Conservation (phyloP, 2,113 vertebrate genomes). For the Stigmatopora nigra region DNA sequence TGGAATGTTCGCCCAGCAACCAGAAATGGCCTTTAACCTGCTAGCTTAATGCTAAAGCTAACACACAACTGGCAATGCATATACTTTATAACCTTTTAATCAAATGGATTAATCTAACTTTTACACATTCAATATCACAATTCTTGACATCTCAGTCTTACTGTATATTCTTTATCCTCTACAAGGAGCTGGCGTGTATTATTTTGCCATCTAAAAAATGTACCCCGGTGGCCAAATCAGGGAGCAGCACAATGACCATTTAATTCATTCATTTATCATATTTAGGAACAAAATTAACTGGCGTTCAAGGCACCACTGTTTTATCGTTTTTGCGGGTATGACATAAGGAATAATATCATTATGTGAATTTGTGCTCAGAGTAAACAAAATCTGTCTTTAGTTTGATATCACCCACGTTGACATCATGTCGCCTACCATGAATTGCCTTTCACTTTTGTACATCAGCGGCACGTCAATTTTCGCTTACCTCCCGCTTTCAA, state of each 20-base stretch:
- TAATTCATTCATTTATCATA: background rate
- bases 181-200: background rate
- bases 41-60: too few species aligned
- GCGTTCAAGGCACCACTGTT: background rate
- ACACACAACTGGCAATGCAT: too few species aligned
- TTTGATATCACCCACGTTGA: conserved; percentile 15
- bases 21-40: too few species aligned
- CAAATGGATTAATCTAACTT: too few species aligned
- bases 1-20: too few species aligned
- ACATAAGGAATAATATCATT: conserved; percentile 4
- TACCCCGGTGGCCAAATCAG: background rate
- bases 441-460: conserved; percentile 38
- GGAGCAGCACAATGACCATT: background rate
- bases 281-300: background rate
- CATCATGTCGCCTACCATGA: conserved; percentile 44
- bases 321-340: background rate
- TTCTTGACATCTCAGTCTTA: background rate
- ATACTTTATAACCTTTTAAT: too few species aligned
- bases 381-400: conserved; percentile 20
- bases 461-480: conserved; percentile 7
- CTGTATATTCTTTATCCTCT: background rate
- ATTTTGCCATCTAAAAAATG: background rate
- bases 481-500: conserved; percentile 9
- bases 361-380: conserved; percentile 18
- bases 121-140: background rate